phyloP scores from a whole-genome alignment of 2,888 invertebrate species.

The Drosophila robusta region DNA sequence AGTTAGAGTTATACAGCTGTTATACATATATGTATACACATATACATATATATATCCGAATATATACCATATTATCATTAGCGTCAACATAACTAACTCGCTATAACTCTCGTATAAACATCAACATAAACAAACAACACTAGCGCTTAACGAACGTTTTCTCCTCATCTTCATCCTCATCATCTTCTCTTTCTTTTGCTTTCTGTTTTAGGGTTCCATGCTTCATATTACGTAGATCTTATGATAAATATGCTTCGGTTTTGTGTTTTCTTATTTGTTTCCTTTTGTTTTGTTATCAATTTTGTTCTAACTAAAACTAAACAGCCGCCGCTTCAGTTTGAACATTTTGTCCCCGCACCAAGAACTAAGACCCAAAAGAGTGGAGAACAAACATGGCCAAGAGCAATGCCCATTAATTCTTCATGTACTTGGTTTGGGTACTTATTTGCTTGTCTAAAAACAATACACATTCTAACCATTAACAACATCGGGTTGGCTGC shows the following conservation, averaged over 20 bases:
- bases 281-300: slow-evolving; percentile 49
- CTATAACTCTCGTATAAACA: slow-evolving; percentile 77
- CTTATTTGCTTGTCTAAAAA: slow-evolving; percentile 10
- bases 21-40: slow-evolving; percentile 21
- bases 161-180: neutral
- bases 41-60: slow-evolving; percentile 37
- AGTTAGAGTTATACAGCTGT: slow-evolving; percentile 30
- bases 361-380: slow-evolving; percentile 14
- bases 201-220: slow-evolving; percentile 4
- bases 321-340: slow-evolving; percentile 59
- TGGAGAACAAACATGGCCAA: slow-evolving; percentile 25
- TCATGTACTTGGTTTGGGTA: neutral
- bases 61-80: slow-evolving; percentile 58
- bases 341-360: slow-evolving; percentile 23
- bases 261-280: slow-evolving; percentile 22
- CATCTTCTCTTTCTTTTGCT: slow-evolving; percentile 1
- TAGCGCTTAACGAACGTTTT: slow-evolving; percentile 71
- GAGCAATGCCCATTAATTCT: slow-evolving; percentile 2
- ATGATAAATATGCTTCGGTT: slow-evolving; percentile 35
- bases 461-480: slow-evolving; percentile 28
- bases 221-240: slow-evolving; percentile 35
- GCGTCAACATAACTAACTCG: slow-evolving; percentile 76
- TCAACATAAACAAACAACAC: slow-evolving; percentile 78
- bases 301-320: slow-evolving; percentile 79
- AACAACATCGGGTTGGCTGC: slow-evolving; percentile 35